Evolutionary conservation across 2,888 invertebrate species (phyloP).

Genomic region (Archips crataeganus): DNA sequence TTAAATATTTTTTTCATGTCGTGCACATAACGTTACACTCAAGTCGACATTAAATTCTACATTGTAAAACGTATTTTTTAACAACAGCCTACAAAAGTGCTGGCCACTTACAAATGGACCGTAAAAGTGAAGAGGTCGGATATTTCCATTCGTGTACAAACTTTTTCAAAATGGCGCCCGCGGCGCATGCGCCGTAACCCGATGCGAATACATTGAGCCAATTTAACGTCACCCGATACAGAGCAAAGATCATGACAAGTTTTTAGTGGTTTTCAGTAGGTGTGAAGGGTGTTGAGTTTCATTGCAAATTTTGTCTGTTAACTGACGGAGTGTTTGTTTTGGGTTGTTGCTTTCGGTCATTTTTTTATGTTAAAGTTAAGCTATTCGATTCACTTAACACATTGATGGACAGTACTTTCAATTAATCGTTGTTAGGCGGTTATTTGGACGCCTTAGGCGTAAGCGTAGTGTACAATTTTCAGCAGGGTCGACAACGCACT

Average conservation of each 20-base stretch:
- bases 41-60: background rate
- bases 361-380: background rate
- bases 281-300: conserved; percentile 46
- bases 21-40: background rate
- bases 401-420: no score
- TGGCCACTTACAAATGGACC: conserved; percentile 23
- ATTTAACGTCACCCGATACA: conserved; percentile 38
- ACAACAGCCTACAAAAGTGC: conserved; percentile 6
- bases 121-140: conserved; percentile 36
- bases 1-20: no score
- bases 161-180: conserved; percentile 53
- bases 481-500: no score
- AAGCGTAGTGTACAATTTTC: no score
- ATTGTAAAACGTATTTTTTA: background rate
- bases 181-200: conserved; percentile 45
- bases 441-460: no score
- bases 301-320: conserved; percentile 47
- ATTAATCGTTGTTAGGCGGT: no score
- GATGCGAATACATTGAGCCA: conserved; percentile 37
- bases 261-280: conserved; percentile 24
- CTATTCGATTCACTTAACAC: no score
- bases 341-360: background rate
- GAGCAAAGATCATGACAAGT: conserved; percentile 28
- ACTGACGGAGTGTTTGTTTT: background rate
- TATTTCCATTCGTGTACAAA: conserved; percentile 39